Evolutionary conservation across 2,888 invertebrate genomes (phyloP).

Genomic region (Ferrisia virgata): DNA sequence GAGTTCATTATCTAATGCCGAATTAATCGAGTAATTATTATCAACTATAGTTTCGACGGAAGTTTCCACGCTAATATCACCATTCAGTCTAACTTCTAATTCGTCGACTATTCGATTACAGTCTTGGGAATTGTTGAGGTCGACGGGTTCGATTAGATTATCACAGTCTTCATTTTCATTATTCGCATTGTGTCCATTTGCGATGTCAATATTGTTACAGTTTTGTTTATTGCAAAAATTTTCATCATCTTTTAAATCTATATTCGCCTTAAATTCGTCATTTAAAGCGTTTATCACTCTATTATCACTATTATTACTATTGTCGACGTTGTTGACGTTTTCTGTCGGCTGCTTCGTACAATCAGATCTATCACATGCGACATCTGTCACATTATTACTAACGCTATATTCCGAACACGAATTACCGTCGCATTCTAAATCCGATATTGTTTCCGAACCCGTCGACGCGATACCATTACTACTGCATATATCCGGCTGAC

Average conservation of each 20-base stretch:
- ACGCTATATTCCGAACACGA: neutral
- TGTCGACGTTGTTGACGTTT: neutral
- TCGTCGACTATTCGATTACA: slow-evolving; percentile 26
- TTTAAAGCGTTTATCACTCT: neutral
- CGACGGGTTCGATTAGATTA: slow-evolving; percentile 23
- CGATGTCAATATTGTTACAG: neutral
- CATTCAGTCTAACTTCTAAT: slow-evolving; percentile 38
- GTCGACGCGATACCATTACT: neutral
- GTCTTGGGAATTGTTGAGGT: slow-evolving; percentile 31
- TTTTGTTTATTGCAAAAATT: neutral
- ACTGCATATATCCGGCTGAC: slow-evolving; percentile 21
- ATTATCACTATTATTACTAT: neutral
- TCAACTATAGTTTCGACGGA: slow-evolving; percentile 40
- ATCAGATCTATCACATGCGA: neutral
- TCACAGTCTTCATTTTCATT: slow-evolving; percentile 32
- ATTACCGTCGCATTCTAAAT: neutral
- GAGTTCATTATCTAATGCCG: slow-evolving; percentile 13
- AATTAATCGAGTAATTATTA: slow-evolving; percentile 28
- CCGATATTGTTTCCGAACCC: neutral
- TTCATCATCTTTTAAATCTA: neutral
- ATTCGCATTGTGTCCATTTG: neutral
- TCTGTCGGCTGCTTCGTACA: neutral
- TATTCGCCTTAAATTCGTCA: neutral
- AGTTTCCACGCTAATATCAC: slow-evolving; percentile 29
- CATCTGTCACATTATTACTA: neutral